Base-by-base conservation (phyloP, 1,140 invertebrate species). In the Tetramorium alpestre region DNA sequence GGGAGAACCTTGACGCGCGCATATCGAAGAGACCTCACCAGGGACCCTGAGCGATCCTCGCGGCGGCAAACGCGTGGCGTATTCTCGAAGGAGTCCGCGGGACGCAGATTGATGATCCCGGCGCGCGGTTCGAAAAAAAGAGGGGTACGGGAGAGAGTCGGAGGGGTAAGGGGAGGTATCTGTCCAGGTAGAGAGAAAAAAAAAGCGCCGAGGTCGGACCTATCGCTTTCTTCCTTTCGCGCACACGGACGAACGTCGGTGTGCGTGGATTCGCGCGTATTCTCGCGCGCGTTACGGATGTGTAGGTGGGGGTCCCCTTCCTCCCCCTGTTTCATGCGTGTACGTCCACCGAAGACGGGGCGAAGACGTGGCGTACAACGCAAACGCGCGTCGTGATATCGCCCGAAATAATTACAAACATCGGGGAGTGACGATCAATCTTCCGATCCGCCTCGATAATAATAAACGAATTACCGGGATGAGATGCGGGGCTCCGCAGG, bases 391-490 rank as follows among this genome's bases (percentile, higher is more conserved):
- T 38, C 87, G 7, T 54, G 49, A 84, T 89, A 86, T 90, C 85
- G 82, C 80, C 90, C 89, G 80, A 91, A 92, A 92, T 92, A 92
- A 92, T 92, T 90, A 91, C 60, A 91, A 92, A 91, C 91, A 92
- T 87, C 85, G 81, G 86, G 75, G 87, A 92, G 88, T 87, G 90
- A 91, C 91, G 90, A 92, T 92, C 82, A 92, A 92, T 92, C 91
- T 91, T 92, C 70, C 78, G 80, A 70, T 54, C 69, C 73, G 47
- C 64, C 80, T 88, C 84, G 91, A 91, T 92, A 86, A 89, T 90
- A 92, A 89, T 90, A 92, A 92, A 92, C 89, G 91, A 90, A 92
- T 92, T 89, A 85, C 81, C 25, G 67, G 82, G 77, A 77, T 25
- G 89, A 89, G 75, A 62, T 44, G 47, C 11, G 38, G 0, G 41